These are phyloP conservation scores for Rhagium mordax DNA, from an alignment of 2,888 invertebrate species.

Conservation along the genomic window DNA sequence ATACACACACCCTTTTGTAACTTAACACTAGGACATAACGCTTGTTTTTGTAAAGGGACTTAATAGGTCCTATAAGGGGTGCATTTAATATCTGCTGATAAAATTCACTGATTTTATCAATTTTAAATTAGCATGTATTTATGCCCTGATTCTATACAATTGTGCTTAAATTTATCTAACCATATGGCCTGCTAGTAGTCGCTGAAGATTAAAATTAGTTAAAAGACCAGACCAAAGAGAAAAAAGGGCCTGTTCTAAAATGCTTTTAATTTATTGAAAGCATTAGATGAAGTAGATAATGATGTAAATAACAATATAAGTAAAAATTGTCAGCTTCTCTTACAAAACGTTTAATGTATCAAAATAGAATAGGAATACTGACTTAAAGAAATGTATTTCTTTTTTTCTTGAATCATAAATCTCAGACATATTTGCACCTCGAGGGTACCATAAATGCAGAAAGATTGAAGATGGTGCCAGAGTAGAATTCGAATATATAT, in stretches of 20 bases:
- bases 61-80: conserved; percentile 46
- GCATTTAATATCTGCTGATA: conserved; percentile 48
- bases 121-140: conserved; percentile 53
- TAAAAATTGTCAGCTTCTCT: too few species aligned
- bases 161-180: conserved; percentile 12
- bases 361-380: too few species aligned
- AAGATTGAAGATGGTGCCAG: too few species aligned
- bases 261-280: background rate
- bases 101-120: conserved; percentile 53
- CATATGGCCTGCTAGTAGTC: conserved; percentile 36
- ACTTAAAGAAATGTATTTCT: too few species aligned
- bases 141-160: conserved; percentile 35
- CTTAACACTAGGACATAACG: conserved; percentile 44
- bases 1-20: conserved; percentile 40
- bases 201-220: conserved; percentile 22
- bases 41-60: conserved; percentile 34
- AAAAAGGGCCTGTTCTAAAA: background rate
- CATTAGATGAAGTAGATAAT: background rate
- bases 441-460: too few species aligned
- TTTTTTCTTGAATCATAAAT: too few species aligned
- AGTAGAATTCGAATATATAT: too few species aligned
- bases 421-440: too few species aligned
- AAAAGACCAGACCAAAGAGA: background rate
- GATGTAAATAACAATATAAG: background rate
- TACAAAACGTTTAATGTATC: too few species aligned